Conservation (phyloP, 2,888 invertebrate species). For the Euphydryas editha region DNA sequence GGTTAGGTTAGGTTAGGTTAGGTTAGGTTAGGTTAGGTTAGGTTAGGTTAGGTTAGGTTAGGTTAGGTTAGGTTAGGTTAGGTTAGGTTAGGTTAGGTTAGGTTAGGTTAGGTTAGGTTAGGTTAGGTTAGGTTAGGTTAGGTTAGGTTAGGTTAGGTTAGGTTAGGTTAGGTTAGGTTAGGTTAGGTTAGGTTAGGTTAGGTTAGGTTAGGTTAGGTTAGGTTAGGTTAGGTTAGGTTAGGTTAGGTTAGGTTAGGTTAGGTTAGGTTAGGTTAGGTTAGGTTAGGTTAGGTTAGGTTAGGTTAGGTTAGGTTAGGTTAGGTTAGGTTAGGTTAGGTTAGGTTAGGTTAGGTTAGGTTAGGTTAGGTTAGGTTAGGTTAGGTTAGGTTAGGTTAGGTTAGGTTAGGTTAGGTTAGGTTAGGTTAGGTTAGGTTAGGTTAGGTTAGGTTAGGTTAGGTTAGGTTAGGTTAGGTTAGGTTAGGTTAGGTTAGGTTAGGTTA, state of each 20-base stretch:
- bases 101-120: slow-evolving; percentile 23
- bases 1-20: slow-evolving; percentile 26
- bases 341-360: slow-evolving; percentile 32
- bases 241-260: slow-evolving; percentile 27
- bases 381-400: slow-evolving; percentile 32
- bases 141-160: slow-evolving; percentile 27
- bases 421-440: slow-evolving; percentile 46
- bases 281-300: slow-evolving; percentile 29
- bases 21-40: slow-evolving; percentile 27
- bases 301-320: slow-evolving; percentile 33
- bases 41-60: slow-evolving; percentile 13
- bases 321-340: slow-evolving; percentile 33
- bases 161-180: slow-evolving; percentile 28
- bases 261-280: slow-evolving; percentile 30
- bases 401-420: slow-evolving; percentile 46
- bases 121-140: slow-evolving; percentile 27
- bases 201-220: slow-evolving; percentile 27
- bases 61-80: slow-evolving; percentile 14
- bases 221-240: slow-evolving; percentile 27
- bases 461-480: slow-evolving; percentile 41
- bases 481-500: slow-evolving; percentile 41
- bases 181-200: slow-evolving; percentile 27
- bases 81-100: slow-evolving; percentile 24
- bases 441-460: slow-evolving; percentile 44
- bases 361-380: slow-evolving; percentile 31